phyloP scores from a whole-genome alignment of 2,797 vertebrate genomes.

The Rhadinocentrus ornatus region DNA sequence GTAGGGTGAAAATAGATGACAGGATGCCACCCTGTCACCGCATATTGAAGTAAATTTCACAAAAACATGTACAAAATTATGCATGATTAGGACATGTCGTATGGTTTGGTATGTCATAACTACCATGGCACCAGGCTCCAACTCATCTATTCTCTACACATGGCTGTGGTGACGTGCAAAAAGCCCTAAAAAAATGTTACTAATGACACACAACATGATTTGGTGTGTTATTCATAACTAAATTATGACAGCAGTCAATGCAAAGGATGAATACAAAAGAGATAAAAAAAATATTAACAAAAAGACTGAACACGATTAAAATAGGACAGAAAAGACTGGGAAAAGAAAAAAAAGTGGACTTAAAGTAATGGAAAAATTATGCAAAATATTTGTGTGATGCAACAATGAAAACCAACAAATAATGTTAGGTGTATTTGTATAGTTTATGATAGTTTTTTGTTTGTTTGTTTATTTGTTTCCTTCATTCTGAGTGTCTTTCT shows the following conservation, averaged over 20 bases:
- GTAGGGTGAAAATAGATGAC: too few relatives aligned
- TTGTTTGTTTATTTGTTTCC: too few relatives aligned
- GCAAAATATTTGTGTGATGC: background rate
- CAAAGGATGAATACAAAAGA: background rate
- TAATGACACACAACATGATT: too few relatives aligned
- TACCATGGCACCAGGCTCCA: too few relatives aligned
- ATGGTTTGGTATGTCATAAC: too few relatives aligned
- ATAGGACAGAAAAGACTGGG: background rate
- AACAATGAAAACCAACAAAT: background rate
- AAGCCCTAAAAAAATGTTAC: too few relatives aligned
- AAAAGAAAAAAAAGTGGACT: background rate
- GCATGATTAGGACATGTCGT: too few relatives aligned
- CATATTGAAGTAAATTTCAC: too few relatives aligned
- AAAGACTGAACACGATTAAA: background rate
- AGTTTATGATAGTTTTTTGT: background rate
- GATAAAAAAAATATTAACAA: background rate
- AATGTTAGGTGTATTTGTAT: background rate
- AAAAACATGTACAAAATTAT: too few relatives aligned
- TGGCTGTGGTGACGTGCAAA: too few relatives aligned
- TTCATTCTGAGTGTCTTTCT: background rate
- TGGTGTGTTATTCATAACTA: background rate
- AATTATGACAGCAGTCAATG: background rate
- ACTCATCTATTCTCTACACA: too few relatives aligned
- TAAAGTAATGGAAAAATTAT: background rate
- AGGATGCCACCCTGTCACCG: too few relatives aligned